Conservation (phyloP, 2,888 invertebrate species). For the Strigamia transsilvanica region DNA sequence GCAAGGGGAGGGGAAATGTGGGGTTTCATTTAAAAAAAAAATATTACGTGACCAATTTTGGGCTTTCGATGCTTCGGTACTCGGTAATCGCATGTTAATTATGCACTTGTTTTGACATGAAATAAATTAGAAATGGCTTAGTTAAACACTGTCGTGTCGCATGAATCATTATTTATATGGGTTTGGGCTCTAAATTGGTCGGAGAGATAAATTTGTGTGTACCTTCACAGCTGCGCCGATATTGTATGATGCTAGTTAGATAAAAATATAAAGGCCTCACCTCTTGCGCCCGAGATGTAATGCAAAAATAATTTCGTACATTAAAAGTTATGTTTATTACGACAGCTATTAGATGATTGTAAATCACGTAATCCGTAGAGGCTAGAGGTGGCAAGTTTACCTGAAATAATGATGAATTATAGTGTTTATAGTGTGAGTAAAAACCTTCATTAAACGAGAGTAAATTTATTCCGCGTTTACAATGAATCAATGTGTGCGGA, state of each 20-base stretch:
- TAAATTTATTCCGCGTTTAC: constrained; percentile 30
- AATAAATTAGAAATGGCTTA: constrained; percentile 52
- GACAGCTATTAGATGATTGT: constrained; percentile 46
- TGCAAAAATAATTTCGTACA: constrained; percentile 40
- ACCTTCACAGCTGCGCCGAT: constrained; percentile 1
- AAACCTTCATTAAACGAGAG: constrained; percentile 28
- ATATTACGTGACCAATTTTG: constrained; percentile 37
- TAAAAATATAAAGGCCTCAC: constrained; percentile 1
- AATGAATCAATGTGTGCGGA: constrained; percentile 37
- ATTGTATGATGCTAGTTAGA: constrained; percentile 10
- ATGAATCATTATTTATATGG: constrained; percentile 40
- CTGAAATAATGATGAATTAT: constrained; percentile 49
- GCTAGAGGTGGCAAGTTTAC: constrained; percentile 29
- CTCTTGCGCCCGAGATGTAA: constrained; percentile 3
- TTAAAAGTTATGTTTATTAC: constrained; percentile 46
- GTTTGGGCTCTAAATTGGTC: constrained; percentile 31
- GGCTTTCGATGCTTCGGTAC: constrained; percentile 2
- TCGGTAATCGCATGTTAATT: constrained; percentile 53
- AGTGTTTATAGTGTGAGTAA: constrained; percentile 45
- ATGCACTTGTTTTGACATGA: constrained; percentile 50
- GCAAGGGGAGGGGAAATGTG: not conserved
- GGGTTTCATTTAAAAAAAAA: constrained; percentile 18
- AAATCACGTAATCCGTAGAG: constrained; percentile 44
- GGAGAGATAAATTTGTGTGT: constrained; percentile 15
- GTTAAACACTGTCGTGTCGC: constrained; percentile 17